phyloP scores from a whole-genome alignment of 2,113 vertebrate species.

The Galeopterus variegatus region DNA sequence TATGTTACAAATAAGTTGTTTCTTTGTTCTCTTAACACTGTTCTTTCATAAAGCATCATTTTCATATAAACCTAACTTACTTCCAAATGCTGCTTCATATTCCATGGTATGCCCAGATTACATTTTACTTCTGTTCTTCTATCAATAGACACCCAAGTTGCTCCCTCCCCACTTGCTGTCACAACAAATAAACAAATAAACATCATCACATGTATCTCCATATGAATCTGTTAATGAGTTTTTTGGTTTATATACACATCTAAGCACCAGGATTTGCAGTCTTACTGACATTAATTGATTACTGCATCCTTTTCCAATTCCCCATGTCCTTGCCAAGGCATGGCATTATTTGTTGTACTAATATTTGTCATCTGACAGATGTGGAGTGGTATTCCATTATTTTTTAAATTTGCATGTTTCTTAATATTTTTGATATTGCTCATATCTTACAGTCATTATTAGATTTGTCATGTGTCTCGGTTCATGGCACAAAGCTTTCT shows the following conservation, averaged over 20 bases:
- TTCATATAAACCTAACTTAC: neutral
- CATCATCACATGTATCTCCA: neutral
- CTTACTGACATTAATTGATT: neutral
- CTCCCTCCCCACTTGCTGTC: neutral
- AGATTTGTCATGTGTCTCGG: neutral
- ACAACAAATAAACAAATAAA: neutral
- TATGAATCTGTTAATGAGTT: neutral
- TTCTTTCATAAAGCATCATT: neutral
- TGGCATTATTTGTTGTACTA: neutral
- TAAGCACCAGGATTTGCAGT: neutral
- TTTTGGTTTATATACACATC: neutral
- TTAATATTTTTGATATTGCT: neutral
- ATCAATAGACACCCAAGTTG: neutral
- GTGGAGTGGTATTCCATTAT: neutral
- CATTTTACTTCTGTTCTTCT: neutral
- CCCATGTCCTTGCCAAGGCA: neutral
- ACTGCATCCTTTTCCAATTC: neutral
- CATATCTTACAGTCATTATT: neutral
- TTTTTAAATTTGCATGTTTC: slow-evolving; percentile 38
- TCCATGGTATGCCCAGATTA: neutral
- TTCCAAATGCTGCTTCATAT: neutral
- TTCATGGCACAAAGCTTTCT: neutral
- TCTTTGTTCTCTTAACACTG: neutral
- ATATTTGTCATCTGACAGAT: neutral
- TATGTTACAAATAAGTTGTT: neutral